A percentile compares a stretch with the other conserved stretches of the same genome.
Evolutionary conservation across 2,113 vertebrate genomes (phyloP).

Genomic region (Ia io): DNA sequence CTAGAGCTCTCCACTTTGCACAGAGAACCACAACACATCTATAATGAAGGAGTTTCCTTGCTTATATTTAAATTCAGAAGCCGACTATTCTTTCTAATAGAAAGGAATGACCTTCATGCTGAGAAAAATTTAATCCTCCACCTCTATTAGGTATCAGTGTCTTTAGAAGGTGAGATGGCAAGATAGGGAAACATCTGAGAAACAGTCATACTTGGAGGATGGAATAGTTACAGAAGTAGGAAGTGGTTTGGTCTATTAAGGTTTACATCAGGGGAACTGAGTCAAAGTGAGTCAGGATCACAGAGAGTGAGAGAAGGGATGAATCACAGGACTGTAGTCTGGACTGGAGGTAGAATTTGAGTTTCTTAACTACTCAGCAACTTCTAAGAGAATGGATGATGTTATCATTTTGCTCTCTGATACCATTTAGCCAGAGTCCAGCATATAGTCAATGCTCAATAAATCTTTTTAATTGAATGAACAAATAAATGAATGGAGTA

Average conservation of each 20-base stretch:
- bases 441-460: not conserved
- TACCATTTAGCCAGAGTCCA: not conserved
- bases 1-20: not conserved
- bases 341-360: not conserved
- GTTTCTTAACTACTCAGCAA: not conserved
- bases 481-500: not conserved
- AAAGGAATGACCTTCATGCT: not conserved
- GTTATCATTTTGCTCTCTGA: not conserved
- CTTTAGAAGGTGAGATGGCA: not conserved
- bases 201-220: not conserved
- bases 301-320: not conserved
- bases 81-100: not conserved
- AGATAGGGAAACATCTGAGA: not conserved
- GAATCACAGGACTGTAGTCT: not conserved
- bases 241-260: not conserved
- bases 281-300: not conserved
- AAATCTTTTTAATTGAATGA: not conserved
- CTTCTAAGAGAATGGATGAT: not conserved
- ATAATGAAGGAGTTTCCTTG: not conserved
- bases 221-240: not conserved
- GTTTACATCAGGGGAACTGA: not conserved
- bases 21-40: not conserved
- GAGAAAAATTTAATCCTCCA: not conserved
- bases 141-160: not conserved
- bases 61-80: not conserved